These are phyloP conservation scores for Trinorchestia longiramus DNA, from an alignment of 1,140 invertebrate genomes.

Conservation along the genomic window DNA sequence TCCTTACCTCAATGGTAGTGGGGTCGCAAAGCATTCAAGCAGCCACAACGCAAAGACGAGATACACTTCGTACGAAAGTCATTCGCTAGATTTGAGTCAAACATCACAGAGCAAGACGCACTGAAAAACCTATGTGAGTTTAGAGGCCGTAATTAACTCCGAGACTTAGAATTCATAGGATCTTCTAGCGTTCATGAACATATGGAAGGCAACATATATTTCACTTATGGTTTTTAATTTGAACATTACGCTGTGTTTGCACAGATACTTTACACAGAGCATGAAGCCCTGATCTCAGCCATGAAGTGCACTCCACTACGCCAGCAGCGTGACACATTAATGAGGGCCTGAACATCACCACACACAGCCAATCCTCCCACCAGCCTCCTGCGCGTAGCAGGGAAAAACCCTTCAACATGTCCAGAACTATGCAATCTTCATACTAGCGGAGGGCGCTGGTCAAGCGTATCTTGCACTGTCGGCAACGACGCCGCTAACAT, in stretches of 20 bases:
- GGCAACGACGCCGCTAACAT: too few species aligned
- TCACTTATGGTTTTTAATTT: neutral
- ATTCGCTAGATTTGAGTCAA: too few species aligned
- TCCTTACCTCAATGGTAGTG: too few species aligned
- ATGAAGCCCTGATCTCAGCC: neutral
- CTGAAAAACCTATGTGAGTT: too few species aligned
- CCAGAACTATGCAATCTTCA: neutral
- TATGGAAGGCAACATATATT: neutral
- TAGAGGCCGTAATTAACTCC: too few species aligned
- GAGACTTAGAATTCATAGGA: too few species aligned
- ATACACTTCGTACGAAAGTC: too few species aligned
- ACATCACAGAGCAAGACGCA: too few species aligned
- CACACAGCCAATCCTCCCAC: neutral
- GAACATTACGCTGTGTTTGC: neutral
- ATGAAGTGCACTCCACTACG: too few species aligned
- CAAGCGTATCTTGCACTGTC: too few species aligned
- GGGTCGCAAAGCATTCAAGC: too few species aligned
- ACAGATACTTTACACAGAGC: neutral
- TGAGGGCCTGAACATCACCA: neutral
- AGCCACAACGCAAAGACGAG: too few species aligned
- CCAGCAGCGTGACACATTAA: neutral
- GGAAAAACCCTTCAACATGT: neutral
- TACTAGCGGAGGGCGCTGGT: neutral
- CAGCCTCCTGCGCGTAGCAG: neutral
- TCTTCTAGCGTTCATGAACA: neutral